Percentiles rank a stretch among this genome's conserved stretches.
These are phyloP conservation scores for Ganaspis sp. DNA, from an alignment of 1,140 invertebrate species.

Conservation along the genomic window DNA sequence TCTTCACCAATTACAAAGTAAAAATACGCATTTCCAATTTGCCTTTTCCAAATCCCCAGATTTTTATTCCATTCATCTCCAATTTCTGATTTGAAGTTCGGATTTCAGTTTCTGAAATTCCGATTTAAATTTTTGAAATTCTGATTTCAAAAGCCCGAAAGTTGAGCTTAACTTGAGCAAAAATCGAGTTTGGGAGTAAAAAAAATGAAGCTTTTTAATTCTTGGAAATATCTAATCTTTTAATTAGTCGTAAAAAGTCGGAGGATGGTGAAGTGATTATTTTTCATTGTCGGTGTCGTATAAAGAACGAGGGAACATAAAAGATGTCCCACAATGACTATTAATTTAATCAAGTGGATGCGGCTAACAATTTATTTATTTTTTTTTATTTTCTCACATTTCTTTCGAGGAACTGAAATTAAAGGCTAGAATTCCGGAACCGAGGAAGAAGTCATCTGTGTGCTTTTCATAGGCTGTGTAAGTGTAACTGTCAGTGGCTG, in stretches of 20 bases:
- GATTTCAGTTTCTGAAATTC: too few relatives aligned
- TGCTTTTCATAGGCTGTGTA: not conserved
- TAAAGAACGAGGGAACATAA: not conserved
- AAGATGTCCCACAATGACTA: not conserved
- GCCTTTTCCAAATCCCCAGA: too few relatives aligned
- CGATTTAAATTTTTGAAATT: too few relatives aligned
- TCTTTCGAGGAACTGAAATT: not conserved
- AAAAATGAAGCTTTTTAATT: too few relatives aligned
- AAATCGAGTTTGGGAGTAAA: too few relatives aligned
- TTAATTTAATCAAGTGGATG: conserved; percentile 8
- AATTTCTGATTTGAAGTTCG: too few relatives aligned
- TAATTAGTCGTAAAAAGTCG: conserved; percentile 12
- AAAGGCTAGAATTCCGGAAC: not conserved
- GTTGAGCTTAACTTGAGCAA: too few relatives aligned
- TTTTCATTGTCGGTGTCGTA: conserved; percentile 8
- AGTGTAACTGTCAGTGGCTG: conserved; percentile 52
- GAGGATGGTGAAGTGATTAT: not conserved
- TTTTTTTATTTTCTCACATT: conserved; percentile 8
- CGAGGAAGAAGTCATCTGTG: not conserved
- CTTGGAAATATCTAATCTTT: not conserved
- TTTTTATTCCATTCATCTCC: too few relatives aligned
- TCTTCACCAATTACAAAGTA: not conserved
- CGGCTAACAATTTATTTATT: conserved; percentile 4
- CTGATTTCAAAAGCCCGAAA: too few relatives aligned
- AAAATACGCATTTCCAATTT: not conserved